Evolutionary conservation across 2,797 vertebrate genomes (phyloP).

Genomic region (Protosalanx chinensis): DNA sequence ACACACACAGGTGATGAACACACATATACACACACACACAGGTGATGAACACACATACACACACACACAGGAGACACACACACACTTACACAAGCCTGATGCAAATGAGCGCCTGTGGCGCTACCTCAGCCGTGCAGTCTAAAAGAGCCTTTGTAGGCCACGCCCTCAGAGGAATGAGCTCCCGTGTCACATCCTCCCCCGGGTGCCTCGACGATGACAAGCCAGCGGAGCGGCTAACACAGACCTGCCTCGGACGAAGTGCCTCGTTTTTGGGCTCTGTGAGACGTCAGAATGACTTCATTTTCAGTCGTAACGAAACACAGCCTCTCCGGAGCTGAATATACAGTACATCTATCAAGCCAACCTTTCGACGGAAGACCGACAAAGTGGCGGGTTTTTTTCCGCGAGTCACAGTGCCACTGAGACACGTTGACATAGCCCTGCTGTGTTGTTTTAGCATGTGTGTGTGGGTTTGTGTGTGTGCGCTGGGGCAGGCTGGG

Average conservation of each 20-base stretch:
- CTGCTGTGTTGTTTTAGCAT: slow-evolving; percentile 23
- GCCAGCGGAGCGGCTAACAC: not conserved
- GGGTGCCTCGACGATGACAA: not conserved
- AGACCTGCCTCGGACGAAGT: not conserved
- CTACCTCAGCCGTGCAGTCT: slow-evolving; percentile 8
- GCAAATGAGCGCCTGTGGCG: slow-evolving; percentile 7
- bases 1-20: too few relatives aligned
- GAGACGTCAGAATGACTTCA: too few relatives aligned
- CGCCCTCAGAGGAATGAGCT: slow-evolving; percentile 41
- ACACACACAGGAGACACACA: too few relatives aligned
- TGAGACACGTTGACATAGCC: slow-evolving; percentile 16
- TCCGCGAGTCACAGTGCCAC: slow-evolving; percentile 26
- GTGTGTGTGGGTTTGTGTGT: not conserved
- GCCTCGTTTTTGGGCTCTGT: too few relatives aligned
- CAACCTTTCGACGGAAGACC: not conserved
- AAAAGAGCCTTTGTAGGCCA: slow-evolving; percentile 20
- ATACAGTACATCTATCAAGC: not conserved
- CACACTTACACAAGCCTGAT: not conserved
- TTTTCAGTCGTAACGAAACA: not conserved
- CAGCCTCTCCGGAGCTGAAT: not conserved
- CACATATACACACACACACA: too few relatives aligned
- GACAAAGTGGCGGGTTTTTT: slow-evolving; percentile 29
- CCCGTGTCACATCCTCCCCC: not conserved
- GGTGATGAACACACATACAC: not conserved
- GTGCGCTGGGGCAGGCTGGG: slow-evolving; percentile 27